phyloP scores from a whole-genome alignment of 2,113 vertebrate genomes.

The Pygoscelis adeliae region DNA sequence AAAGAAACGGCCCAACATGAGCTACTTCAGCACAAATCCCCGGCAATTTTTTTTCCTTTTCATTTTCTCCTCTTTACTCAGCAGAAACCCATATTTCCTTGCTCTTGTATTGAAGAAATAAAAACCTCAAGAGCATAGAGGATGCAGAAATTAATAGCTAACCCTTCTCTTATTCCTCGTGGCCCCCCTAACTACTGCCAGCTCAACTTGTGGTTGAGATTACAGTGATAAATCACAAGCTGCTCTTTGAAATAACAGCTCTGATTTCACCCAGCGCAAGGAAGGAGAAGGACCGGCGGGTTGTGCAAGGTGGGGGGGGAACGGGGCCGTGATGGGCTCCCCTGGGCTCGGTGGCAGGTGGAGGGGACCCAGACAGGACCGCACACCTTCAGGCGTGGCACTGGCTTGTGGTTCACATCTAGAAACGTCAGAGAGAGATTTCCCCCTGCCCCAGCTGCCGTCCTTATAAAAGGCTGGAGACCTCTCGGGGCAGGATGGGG shows the following conservation, averaged over 20 bases:
- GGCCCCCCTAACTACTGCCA: constrained; percentile 53
- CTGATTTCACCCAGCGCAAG: constrained; percentile 40
- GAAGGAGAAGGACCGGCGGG: background rate
- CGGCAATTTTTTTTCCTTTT: background rate
- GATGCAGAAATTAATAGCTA: constrained; percentile 40
- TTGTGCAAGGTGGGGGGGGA: constrained; percentile 12
- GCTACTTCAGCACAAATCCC: background rate
- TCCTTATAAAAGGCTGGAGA: background rate
- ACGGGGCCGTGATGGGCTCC: fast-evolving
- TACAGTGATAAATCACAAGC: constrained; percentile 64
- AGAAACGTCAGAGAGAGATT: background rate
- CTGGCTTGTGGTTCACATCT: fast-evolving
- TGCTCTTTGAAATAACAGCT: constrained; percentile 61
- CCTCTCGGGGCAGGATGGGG: background rate
- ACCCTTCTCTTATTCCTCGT: background rate
- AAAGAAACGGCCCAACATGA: background rate
- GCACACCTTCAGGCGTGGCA: fast-evolving
- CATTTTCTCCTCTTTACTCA: background rate
- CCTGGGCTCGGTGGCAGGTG: fast-evolving
- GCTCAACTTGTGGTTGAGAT: constrained; percentile 66
- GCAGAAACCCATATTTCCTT: background rate
- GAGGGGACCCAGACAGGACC: fast-evolving
- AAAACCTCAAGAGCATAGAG: constrained; percentile 36
- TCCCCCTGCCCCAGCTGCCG: fast-evolving
- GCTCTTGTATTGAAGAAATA: background rate